Percentiles rank a stretch among this genome's conserved stretches.
Conservation (phyloP, 1,140 invertebrate genomes). For the Dendrolimus kikuchii region DNA sequence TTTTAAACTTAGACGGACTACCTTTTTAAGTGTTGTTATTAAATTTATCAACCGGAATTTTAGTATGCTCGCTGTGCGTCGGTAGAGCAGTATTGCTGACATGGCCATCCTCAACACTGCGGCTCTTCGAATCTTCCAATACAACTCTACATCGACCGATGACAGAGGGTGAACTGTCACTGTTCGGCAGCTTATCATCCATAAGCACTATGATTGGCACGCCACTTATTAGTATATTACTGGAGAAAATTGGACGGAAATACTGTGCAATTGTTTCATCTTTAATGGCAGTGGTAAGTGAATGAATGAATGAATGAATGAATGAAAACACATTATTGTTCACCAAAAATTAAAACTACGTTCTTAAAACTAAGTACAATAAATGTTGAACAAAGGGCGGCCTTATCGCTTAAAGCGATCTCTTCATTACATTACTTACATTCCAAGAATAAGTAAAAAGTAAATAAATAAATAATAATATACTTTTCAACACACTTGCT, state of each 20-base stretch:
- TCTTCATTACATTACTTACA: no score
- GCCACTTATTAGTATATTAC: conserved; percentile 24
- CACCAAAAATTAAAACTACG: no score
- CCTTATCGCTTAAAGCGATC: no score
- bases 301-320: no score
- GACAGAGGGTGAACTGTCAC: conserved; percentile 33
- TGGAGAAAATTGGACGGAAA: conserved; percentile 45
- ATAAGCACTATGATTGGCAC: conserved; percentile 35
- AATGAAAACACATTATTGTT: no score
- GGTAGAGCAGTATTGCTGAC: conserved; percentile 35
- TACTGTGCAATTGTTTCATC: conserved; percentile 24
- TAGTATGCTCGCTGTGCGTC: conserved; percentile 41
- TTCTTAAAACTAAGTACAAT: no score
- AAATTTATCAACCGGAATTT: conserved; percentile 5
- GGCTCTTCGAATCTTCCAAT: conserved; percentile 36
- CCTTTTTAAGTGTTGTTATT: no score
- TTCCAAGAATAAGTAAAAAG: no score
- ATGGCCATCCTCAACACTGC: conserved; percentile 43
- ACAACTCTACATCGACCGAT: conserved; percentile 43
- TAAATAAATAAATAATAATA: no score
- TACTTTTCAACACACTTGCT: no score
- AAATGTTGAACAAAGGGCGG: no score
- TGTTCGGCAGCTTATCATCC: conserved; percentile 38
- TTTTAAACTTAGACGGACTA: no score
- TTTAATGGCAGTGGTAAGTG: conserved; percentile 31